These are phyloP conservation scores for Trachemys scripta DNA, from an alignment of 2,113 vertebrate genomes.

Conservation along the genomic window DNA sequence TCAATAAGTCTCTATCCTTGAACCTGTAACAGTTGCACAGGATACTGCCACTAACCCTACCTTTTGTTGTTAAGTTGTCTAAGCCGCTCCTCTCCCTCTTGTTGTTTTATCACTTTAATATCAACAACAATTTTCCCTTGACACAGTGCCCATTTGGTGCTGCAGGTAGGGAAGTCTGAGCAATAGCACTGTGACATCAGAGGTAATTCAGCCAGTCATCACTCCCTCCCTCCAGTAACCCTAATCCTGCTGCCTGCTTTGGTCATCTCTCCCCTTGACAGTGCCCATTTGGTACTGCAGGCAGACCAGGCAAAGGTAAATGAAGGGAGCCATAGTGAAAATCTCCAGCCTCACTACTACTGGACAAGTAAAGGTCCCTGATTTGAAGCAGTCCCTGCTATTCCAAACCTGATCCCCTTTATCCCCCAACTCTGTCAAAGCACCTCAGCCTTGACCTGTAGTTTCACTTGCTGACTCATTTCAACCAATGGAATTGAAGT, in stretches of 20 bases:
- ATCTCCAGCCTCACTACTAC: not conserved
- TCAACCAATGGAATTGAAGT: not conserved
- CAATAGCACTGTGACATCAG: not conserved
- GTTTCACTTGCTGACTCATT: not conserved
- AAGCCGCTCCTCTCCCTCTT: not conserved
- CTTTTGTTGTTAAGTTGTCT: not conserved
- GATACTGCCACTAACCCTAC: not conserved
- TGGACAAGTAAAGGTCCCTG: not conserved
- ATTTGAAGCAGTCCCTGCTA: not conserved
- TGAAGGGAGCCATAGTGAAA: not conserved
- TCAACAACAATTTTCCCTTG: not conserved
- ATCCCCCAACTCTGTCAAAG: not conserved
- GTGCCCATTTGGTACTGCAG: not conserved
- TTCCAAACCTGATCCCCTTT: not conserved
- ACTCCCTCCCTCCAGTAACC: not conserved
- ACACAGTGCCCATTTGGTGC: not conserved
- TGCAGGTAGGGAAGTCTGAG: not conserved
- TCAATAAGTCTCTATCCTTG: rapidly evolving
- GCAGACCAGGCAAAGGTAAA: not conserved
- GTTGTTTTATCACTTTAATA: not conserved
- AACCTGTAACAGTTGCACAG: not conserved
- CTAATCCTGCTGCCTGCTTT: not conserved
- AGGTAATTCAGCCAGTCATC: not conserved
- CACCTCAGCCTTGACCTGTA: not conserved
- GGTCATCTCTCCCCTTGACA: not conserved